Percentiles rank a stretch among this genome's conserved stretches.
These are phyloP conservation scores for Mystacides longicornis DNA, from an alignment of 2,888 invertebrate genomes.

Conservation along the genomic window DNA sequence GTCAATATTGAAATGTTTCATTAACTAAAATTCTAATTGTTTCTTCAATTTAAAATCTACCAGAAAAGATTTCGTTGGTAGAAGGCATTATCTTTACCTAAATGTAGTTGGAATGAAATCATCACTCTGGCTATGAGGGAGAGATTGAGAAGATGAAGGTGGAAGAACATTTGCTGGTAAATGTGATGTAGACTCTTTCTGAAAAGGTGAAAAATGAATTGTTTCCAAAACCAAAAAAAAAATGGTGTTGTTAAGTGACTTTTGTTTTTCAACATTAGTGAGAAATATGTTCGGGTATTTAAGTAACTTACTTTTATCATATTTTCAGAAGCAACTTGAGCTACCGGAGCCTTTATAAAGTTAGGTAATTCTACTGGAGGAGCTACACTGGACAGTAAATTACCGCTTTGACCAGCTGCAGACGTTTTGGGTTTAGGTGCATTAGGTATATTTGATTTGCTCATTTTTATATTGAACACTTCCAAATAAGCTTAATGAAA, in stretches of 20 bases:
- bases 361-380: conserved; percentile 62
- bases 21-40: no score
- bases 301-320: conserved; percentile 21
- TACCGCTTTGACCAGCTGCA: conserved; percentile 38
- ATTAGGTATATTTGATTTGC: conserved; percentile 35
- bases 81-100: no score
- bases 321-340: conserved; percentile 18
- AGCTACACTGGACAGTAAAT: conserved; percentile 59
- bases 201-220: conserved; percentile 1
- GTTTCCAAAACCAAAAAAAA: no score
- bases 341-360: conserved; percentile 48
- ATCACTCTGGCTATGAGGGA: conserved; percentile 18
- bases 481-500: no score
- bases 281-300: no score
- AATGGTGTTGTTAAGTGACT: no score
- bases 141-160: conserved; percentile 7
- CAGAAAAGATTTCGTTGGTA: no score
- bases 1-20: no score
- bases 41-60: no score
- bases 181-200: conserved; percentile 6
- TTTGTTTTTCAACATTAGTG: no score
- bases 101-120: conserved; percentile 23
- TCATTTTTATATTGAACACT: conserved; percentile 29
- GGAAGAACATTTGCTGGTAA: conserved; percentile 9
- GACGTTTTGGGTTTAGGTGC: conserved; percentile 7